These are phyloP conservation scores for Borostomias antarcticus DNA, from an alignment of 2,797 vertebrate genomes.

Conservation along the genomic window DNA sequence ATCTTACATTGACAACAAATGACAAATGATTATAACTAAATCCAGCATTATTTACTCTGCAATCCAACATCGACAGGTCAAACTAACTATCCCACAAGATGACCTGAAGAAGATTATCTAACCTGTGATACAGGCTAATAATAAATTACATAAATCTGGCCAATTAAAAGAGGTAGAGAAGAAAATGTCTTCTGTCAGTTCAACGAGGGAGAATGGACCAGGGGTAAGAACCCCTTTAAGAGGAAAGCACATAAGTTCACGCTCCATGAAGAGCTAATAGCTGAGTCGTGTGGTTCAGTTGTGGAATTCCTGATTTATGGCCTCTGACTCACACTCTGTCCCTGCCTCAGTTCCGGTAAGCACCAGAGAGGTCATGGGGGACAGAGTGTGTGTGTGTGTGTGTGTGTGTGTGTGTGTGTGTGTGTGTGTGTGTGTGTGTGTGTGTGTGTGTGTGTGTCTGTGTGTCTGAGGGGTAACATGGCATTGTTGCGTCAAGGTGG, in stretches of 20 bases:
- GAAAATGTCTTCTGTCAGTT: too few relatives aligned
- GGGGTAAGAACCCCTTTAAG: conserved; percentile 31
- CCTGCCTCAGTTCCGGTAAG: conserved; percentile 57
- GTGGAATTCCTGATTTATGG: conserved; percentile 65
- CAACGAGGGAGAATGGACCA: neutral
- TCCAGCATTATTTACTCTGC: conserved; percentile 11
- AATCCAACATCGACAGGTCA: neutral
- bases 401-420: conserved; percentile 5
- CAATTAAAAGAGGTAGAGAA: too few relatives aligned
- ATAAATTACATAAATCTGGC: too few relatives aligned
- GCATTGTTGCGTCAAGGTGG: conserved; percentile 35
- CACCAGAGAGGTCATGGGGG: conserved; percentile 42
- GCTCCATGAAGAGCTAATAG: conserved; percentile 61
- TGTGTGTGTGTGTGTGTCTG: conserved; percentile 4
- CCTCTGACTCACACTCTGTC: conserved; percentile 51
- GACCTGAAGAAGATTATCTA: neutral
- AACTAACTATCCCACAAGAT: neutral
- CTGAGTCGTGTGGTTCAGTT: conserved; percentile 61
- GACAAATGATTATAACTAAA: conserved; percentile 11
- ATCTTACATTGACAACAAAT: neutral
- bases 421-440: neutral
- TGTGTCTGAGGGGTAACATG: conserved; percentile 21
- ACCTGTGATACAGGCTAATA: too few relatives aligned
- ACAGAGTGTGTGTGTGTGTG: conserved; percentile 27
- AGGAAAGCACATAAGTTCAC: conserved; percentile 58